Conservation (phyloP, 2,113 vertebrate species). For the Ictalurus punctatus region DNA sequence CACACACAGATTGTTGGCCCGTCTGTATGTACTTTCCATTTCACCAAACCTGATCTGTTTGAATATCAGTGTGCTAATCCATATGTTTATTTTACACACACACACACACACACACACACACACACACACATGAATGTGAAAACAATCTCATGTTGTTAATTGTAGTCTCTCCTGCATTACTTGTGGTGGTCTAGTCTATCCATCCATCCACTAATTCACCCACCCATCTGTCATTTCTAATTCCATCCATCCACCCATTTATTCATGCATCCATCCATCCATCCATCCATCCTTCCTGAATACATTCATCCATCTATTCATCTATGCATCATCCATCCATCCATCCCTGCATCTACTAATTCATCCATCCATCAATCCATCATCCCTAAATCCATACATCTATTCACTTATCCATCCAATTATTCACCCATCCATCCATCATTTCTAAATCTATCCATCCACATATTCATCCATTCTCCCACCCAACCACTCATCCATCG, state of each 20-base stretch:
- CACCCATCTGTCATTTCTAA: not conserved
- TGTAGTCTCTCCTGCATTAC: not conserved
- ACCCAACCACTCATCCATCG: too few species aligned
- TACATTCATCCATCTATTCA: not conserved
- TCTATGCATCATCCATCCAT: not conserved
- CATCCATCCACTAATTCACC: not conserved
- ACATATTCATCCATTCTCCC: too few species aligned
- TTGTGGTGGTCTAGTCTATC: not conserved
- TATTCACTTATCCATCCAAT: not conserved
- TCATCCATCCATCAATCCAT: not conserved
- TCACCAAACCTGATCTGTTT: not conserved
- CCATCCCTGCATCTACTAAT: not conserved
- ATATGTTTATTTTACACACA: not conserved
- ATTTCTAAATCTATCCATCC: not conserved
- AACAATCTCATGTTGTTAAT: not conserved
- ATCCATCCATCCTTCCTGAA: not conserved
- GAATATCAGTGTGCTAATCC: not conserved
- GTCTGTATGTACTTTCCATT: not conserved
- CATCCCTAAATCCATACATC: not conserved
- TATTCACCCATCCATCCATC: not conserved
- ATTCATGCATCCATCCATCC: not conserved
- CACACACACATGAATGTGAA: not conserved
- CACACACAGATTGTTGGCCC: not conserved
- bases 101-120: slow-evolving; percentile 3
- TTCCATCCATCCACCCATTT: not conserved